Conservation (phyloP, 2,888 invertebrate genomes). For the Drosophila anceps region DNA sequence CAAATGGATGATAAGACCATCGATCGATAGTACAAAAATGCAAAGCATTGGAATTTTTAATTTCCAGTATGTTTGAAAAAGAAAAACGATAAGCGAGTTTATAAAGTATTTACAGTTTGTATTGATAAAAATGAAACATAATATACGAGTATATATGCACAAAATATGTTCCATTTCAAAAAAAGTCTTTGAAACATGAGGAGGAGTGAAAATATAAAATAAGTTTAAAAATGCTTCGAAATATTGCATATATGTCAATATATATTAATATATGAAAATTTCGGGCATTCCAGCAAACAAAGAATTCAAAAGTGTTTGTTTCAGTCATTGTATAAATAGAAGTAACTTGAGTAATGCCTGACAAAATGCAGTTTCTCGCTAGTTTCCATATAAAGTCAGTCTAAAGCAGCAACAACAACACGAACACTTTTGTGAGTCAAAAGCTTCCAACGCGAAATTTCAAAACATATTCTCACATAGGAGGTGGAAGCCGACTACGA, state of each 20-base stretch:
- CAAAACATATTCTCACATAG: conserved; percentile 71
- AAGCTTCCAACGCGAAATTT: conserved; percentile 27
- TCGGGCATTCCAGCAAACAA: conserved; percentile 33
- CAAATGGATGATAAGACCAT: conserved; percentile 49
- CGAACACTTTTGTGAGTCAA: conserved; percentile 48
- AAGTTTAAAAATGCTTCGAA: neutral
- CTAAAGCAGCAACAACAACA: conserved; percentile 32
- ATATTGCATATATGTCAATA: too few relatives aligned
- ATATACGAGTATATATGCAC: too few relatives aligned
- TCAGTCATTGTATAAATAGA: conserved; percentile 37
- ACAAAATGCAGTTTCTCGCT: conserved; percentile 66
- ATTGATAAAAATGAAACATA: conserved; percentile 24
- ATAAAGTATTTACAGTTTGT: conserved; percentile 15
- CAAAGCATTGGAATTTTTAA: conserved; percentile 40
- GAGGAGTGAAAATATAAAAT: neutral
- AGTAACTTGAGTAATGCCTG: conserved; percentile 57
- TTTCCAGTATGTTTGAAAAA: conserved; percentile 37
- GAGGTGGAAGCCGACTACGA: conserved; percentile 31
- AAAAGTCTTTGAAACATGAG: too few relatives aligned
- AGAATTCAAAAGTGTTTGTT: conserved; percentile 25
- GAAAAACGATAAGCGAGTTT: conserved; percentile 20
- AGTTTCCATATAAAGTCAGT: conserved; percentile 34
- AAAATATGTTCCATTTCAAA: too few relatives aligned
- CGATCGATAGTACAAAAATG: conserved; percentile 32
- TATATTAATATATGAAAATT: neutral